Evolutionary conservation across 2,113 vertebrate genomes (phyloP).

Genomic region (Amphiprion percula): DNA sequence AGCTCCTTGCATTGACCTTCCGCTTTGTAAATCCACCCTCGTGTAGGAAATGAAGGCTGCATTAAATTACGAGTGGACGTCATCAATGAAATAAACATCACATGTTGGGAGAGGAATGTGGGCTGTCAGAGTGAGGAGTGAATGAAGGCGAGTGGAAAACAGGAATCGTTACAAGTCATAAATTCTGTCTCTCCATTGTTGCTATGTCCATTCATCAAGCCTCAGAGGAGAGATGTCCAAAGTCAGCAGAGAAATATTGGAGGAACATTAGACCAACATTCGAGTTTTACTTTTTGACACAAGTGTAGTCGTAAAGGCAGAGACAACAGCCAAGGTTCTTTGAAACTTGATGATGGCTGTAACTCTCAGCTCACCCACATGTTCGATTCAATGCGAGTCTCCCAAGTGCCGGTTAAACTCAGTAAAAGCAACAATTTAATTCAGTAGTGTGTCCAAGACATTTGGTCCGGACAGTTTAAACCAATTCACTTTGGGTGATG

Average conservation of each 20-base stretch:
- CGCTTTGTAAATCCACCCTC: conserved; percentile 25
- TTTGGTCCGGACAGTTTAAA: conserved; percentile 1
- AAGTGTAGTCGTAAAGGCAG: conserved; percentile 5
- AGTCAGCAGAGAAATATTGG: not conserved
- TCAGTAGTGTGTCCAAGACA: not conserved
- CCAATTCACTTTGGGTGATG: not conserved
- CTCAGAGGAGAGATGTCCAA: not conserved
- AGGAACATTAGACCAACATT: conserved; percentile 22
- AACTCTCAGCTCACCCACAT: not conserved
- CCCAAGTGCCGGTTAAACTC: not conserved
- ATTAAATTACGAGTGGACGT: conserved; percentile 6
- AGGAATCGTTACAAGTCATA: conserved; percentile 40
- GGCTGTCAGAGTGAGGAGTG: not conserved
- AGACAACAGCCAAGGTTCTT: conserved; percentile 29
- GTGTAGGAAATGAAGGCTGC: not conserved
- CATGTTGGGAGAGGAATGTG: not conserved
- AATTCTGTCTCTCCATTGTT: not conserved
- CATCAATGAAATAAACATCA: not conserved
- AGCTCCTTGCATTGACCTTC: conserved; percentile 39
- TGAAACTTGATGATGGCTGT: not conserved
- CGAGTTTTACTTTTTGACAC: not conserved
- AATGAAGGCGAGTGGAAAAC: conserved; percentile 8
- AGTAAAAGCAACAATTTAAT: not conserved
- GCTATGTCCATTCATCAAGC: conserved; percentile 15
- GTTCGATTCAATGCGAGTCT: conserved; percentile 8